Conservation (phyloP, 2,888 invertebrate genomes). For the Lagria hirta region DNA sequence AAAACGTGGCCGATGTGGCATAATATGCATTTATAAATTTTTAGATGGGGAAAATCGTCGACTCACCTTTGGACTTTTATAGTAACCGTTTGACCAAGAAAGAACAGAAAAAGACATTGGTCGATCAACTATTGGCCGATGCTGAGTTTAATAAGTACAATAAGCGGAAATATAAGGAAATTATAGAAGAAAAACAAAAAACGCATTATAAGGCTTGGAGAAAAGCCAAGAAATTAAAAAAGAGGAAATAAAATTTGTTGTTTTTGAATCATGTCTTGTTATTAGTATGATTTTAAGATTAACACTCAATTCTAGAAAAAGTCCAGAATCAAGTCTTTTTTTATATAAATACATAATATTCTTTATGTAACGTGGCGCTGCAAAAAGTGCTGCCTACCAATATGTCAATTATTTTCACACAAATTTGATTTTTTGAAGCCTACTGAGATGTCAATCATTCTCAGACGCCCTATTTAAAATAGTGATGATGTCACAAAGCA, state of each 20-base stretch:
- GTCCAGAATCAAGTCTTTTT: too few relatives aligned
- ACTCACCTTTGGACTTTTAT: slow-evolving; percentile 85
- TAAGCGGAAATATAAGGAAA: slow-evolving; percentile 78
- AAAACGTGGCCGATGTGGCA: slow-evolving; percentile 26
- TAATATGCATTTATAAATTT: too few relatives aligned
- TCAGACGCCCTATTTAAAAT: too few relatives aligned
- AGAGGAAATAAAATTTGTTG: slow-evolving; percentile 50
- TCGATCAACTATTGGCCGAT: slow-evolving; percentile 91
- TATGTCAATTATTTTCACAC: too few relatives aligned
- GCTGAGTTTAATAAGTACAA: slow-evolving; percentile 80
- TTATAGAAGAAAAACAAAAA: slow-evolving; percentile 70
- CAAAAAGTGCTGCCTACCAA: too few relatives aligned
- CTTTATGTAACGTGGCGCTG: too few relatives aligned
- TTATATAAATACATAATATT: too few relatives aligned
- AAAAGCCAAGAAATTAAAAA: slow-evolving; percentile 70
- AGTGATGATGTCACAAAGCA: too few relatives aligned
- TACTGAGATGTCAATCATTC: too few relatives aligned
- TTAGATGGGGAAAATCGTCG: slow-evolving; percentile 78
- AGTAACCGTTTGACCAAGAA: slow-evolving; percentile 80
- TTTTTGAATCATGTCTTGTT: slow-evolving; percentile 3
- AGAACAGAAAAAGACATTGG: slow-evolving; percentile 84
- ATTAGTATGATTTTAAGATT: too few relatives aligned
- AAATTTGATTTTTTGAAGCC: too few relatives aligned
- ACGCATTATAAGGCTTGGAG: slow-evolving; percentile 68
- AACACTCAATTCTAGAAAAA: too few relatives aligned